Evolutionary conservation across 2,888 invertebrate genomes (phyloP).

Genomic region (Protodeltote pygarga): DNA sequence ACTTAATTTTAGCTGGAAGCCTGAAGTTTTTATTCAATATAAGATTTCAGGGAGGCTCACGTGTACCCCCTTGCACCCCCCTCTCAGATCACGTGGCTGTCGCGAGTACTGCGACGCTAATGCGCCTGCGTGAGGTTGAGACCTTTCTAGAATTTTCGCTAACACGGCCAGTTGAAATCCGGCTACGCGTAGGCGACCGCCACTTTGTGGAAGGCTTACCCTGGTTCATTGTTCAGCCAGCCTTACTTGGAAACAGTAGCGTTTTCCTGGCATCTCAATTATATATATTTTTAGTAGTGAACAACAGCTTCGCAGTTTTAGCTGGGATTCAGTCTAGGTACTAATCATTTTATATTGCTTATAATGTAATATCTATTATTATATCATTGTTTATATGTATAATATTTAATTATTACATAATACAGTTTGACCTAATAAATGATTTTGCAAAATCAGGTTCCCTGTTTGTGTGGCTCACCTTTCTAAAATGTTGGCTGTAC

Average conservation of each 20-base stretch:
- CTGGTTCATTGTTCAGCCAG: not conserved
- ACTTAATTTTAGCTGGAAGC: too few relatives aligned
- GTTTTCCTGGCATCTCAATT: not conserved
- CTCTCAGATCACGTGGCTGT: too few relatives aligned
- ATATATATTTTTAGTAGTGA: not conserved
- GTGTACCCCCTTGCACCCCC: too few relatives aligned
- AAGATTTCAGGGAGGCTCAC: too few relatives aligned
- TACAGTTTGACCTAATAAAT: conserved; percentile 23
- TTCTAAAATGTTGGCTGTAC: conserved; percentile 61
- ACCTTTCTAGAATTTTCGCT: too few relatives aligned
- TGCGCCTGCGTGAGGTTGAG: too few relatives aligned
- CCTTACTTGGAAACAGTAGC: not conserved
- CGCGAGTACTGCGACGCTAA: too few relatives aligned
- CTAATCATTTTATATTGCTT: conserved; percentile 4
- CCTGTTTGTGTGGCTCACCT: conserved; percentile 71
- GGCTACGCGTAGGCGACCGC: too few relatives aligned
- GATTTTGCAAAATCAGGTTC: conserved; percentile 47
- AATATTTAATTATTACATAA: conserved; percentile 1
- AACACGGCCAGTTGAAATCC: too few relatives aligned
- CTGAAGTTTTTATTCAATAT: too few relatives aligned
- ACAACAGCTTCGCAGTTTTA: not conserved
- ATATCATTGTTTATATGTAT: not conserved
- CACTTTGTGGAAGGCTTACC: not conserved
- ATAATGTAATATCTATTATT: not conserved
- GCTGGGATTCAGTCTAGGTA: conserved; percentile 19